Evolutionary conservation across 2,113 vertebrate genomes (phyloP).

Genomic region (Neotoma lepida): DNA sequence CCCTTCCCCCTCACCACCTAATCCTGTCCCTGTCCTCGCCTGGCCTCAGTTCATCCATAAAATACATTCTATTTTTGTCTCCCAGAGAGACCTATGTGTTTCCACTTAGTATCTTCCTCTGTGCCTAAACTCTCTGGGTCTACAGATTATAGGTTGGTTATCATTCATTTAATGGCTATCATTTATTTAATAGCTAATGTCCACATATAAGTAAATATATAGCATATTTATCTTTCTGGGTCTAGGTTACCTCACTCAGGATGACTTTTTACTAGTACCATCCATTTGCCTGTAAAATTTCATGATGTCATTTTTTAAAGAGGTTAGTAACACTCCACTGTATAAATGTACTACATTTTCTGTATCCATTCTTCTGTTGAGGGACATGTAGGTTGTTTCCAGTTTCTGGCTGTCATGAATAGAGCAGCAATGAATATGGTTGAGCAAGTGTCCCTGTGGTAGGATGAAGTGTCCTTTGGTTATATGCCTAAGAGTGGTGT

Average conservation of each 20-base stretch:
- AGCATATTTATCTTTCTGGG: background rate
- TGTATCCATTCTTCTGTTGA: too few relatives aligned
- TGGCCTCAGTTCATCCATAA: background rate
- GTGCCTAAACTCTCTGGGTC: background rate
- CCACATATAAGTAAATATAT: background rate
- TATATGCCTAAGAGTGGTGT: background rate
- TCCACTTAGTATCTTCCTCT: background rate
- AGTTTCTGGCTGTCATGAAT: background rate
- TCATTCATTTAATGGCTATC: background rate
- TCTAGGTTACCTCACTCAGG: background rate
- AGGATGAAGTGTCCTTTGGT: background rate
- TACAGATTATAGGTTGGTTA: background rate
- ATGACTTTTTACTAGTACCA: background rate
- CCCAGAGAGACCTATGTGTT: background rate
- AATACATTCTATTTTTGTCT: background rate
- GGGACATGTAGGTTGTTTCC: background rate
- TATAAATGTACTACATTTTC: background rate
- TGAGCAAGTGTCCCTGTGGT: background rate
- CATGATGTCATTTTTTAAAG: background rate
- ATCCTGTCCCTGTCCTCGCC: background rate
- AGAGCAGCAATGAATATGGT: background rate
- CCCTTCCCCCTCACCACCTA: background rate
- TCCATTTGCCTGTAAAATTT: background rate
- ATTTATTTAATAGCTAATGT: background rate
- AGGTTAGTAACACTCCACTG: background rate